Evolutionary conservation across 1,140 invertebrate genomes (phyloP).

Genomic region (Ctenoplectra terminalis): DNA sequence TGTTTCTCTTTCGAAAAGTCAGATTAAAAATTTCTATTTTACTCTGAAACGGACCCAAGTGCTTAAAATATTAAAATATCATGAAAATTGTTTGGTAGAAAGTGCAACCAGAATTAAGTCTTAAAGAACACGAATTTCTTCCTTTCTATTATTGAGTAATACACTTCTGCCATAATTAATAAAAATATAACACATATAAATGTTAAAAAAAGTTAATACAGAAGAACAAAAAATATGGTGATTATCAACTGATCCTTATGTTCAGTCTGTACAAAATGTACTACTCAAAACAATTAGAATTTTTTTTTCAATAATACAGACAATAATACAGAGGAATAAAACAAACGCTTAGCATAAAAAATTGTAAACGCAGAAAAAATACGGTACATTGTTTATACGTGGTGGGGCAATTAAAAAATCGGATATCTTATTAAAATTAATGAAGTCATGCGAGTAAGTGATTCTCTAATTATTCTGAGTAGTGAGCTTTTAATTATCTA

Average conservation of each 20-base stretch:
- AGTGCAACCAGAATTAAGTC: slow-evolving; percentile 44
- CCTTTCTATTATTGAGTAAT: background rate
- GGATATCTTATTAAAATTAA: background rate
- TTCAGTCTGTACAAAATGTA: slow-evolving; percentile 23
- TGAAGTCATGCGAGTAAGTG: no score
- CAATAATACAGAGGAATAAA: background rate
- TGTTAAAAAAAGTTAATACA: slow-evolving; percentile 55
- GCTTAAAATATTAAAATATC: background rate
- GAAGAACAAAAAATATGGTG: slow-evolving; percentile 29
- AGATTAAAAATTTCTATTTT: slow-evolving; percentile 13
- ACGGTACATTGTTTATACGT: background rate
- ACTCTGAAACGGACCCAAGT: background rate
- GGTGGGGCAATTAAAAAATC: background rate
- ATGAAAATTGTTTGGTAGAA: slow-evolving; percentile 18
- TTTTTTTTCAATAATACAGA: no score
- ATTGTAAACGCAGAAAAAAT: background rate
- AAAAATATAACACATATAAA: slow-evolving; percentile 51
- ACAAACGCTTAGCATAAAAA: background rate
- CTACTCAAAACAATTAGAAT: slow-evolving; percentile 12
- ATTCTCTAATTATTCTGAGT: no score
- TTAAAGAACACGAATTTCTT: background rate
- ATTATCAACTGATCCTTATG: slow-evolving; percentile 59
- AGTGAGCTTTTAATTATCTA: no score
- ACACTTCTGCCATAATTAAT: slow-evolving; percentile 33
- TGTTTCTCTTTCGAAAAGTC: background rate